Percentiles rank a stretch among this genome's conserved stretches.
Conservation (phyloP, 1,140 invertebrate species). For the Neodiprion pinetum region DNA sequence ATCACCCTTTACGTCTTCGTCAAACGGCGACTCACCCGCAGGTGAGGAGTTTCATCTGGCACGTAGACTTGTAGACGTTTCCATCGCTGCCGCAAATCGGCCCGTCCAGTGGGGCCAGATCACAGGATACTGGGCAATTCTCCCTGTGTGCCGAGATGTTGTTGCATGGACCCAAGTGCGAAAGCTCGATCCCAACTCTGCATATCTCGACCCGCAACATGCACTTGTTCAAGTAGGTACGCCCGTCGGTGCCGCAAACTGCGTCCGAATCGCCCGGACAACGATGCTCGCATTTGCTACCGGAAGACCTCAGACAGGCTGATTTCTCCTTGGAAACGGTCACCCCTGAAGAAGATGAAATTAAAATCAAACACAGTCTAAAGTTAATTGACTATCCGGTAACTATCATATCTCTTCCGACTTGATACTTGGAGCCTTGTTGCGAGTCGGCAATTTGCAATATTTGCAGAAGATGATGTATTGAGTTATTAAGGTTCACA, state of each 20-base stretch:
- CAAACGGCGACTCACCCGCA: slow-evolving; percentile 74
- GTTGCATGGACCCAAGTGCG: slow-evolving; percentile 85
- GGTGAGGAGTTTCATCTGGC: slow-evolving; percentile 89
- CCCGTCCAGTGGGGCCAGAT: slow-evolving; percentile 81
- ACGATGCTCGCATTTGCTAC: slow-evolving; percentile 78
- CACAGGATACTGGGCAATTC: slow-evolving; percentile 87
- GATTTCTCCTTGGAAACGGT: slow-evolving; percentile 66
- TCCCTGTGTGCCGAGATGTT: slow-evolving; percentile 87
- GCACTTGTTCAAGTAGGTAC: slow-evolving; percentile 90
- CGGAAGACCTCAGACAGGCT: slow-evolving; percentile 73
- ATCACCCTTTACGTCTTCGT: background rate
- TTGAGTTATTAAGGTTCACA: slow-evolving; percentile 7
- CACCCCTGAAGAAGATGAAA: slow-evolving; percentile 60
- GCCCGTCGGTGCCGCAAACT: slow-evolving; percentile 89
- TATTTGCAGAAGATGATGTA: slow-evolving; percentile 21
- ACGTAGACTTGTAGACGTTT: slow-evolving; percentile 92
- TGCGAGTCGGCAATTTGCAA: too few relatives aligned
- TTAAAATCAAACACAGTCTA: background rate
- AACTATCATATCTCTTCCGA: background rate
- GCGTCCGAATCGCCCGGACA: slow-evolving; percentile 84
- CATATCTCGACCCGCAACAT: slow-evolving; percentile 88
- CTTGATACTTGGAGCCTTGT: too few relatives aligned
- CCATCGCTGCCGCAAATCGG: slow-evolving; percentile 92
- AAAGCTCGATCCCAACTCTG: slow-evolving; percentile 73
- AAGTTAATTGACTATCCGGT: slow-evolving; percentile 1